phyloP scores from a whole-genome alignment of 2,113 vertebrate species.

The Toxostoma redivivum region DNA sequence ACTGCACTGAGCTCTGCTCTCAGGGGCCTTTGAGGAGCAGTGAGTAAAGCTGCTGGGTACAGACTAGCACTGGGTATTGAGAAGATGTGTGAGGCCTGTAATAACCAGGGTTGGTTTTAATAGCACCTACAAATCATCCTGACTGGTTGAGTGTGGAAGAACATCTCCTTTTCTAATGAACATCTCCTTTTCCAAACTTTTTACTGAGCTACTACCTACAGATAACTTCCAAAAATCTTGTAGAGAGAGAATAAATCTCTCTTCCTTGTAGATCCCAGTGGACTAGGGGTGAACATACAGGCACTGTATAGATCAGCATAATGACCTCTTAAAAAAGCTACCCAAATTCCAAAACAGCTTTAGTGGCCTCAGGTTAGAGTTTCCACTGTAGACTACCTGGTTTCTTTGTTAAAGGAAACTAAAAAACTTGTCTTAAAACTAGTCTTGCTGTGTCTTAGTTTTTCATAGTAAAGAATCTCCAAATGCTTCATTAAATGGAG shows the following conservation, averaged over 20 bases:
- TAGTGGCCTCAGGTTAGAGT: background rate
- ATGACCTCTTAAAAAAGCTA: background rate
- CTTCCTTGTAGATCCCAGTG: background rate
- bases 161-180: background rate
- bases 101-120: background rate
- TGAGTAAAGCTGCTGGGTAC: background rate
- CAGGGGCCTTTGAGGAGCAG: background rate
- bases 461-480: background rate
- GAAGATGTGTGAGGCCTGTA: background rate
- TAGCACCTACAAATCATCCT: background rate
- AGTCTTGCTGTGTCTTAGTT: background rate
- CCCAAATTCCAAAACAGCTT: background rate
- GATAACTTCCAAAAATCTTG: background rate
- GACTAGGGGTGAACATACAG: background rate
- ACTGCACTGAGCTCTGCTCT: background rate
- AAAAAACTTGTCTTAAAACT: background rate
- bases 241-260: background rate
- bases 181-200: background rate
- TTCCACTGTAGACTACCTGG: background rate
- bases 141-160: background rate
- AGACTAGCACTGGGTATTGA: background rate
- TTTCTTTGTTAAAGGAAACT: background rate
- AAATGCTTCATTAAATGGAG: background rate
- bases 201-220: background rate
- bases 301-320: background rate